phyloP scores from a whole-genome alignment of 1,140 invertebrate species.

The Chironomus striatipennis region DNA sequence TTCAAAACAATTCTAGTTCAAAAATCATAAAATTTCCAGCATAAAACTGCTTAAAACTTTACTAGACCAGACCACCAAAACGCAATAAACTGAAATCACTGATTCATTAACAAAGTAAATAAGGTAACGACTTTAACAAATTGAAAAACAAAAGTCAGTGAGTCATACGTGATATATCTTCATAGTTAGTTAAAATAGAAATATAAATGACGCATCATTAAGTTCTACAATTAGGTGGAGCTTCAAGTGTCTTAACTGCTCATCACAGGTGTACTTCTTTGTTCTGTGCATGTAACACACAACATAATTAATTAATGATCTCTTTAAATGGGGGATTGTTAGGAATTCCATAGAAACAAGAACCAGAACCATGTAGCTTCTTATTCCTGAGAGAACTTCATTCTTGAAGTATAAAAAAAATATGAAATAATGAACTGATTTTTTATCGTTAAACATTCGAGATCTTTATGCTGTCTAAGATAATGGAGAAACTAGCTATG shows the following conservation, averaged over 20 bases:
- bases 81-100: too few species aligned
- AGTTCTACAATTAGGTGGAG: too few species aligned
- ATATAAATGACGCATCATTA: neutral
- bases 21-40: too few species aligned
- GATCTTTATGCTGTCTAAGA: neutral
- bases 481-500: neutral
- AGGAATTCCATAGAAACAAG: too few species aligned
- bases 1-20: too few species aligned
- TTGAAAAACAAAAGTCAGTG: neutral
- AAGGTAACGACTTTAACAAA: neutral
- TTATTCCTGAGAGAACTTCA: neutral
- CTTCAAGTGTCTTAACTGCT: neutral
- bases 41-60: too few species aligned
- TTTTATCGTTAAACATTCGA: too few species aligned
- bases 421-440: neutral
- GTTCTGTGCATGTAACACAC: neutral
- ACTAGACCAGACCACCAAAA: too few species aligned
- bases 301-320: conserved; percentile 15
- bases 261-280: neutral
- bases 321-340: neutral
- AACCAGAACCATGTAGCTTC: too few species aligned
- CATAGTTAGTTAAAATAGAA: neutral
- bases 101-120: neutral
- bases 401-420: neutral
- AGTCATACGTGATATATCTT: neutral